Evolutionary conservation across 2,797 vertebrate genomes (phyloP).

Genomic region (Limnodromus scolopaceus): DNA sequence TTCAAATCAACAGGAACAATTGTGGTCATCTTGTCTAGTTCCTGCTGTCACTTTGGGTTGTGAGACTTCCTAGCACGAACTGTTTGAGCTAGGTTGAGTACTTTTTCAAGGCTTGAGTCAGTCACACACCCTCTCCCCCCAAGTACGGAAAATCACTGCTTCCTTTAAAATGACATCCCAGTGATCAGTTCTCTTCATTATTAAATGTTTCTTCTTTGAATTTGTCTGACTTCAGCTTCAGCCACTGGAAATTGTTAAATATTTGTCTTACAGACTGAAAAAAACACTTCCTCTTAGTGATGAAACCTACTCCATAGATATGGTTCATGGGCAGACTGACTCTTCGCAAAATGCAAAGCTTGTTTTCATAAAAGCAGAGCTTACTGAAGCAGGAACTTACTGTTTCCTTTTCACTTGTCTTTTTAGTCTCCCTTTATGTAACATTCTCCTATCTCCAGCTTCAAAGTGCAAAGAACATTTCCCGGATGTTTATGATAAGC

Average conservation of each 20-base stretch:
- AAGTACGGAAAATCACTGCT: neutral
- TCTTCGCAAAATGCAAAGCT: conserved; percentile 32
- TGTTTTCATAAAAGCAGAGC: conserved; percentile 29
- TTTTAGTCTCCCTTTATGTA: conserved; percentile 7
- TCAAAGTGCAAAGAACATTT: conserved; percentile 29
- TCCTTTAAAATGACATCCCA: neutral
- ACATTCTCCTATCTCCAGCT: neutral
- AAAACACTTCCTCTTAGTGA: neutral
- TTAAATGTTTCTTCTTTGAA: neutral
- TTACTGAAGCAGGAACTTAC: conserved; percentile 34
- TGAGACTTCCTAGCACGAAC: neutral
- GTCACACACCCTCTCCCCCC: neutral
- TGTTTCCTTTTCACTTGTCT: conserved; percentile 42
- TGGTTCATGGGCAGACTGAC: neutral
- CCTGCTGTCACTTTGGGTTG: neutral
- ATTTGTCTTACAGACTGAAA: neutral
- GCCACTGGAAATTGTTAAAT: neutral
- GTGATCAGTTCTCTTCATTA: neutral
- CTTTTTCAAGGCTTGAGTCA: neutral
- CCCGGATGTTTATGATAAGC: conserved; percentile 25
- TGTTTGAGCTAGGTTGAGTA: neutral
- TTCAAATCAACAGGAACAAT: neutral
- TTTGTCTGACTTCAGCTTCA: neutral
- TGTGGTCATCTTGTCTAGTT: neutral
- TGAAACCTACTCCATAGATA: neutral